Evolutionary conservation across 2,888 invertebrate genomes (phyloP).

Genomic region (Schizaphis graminum): DNA sequence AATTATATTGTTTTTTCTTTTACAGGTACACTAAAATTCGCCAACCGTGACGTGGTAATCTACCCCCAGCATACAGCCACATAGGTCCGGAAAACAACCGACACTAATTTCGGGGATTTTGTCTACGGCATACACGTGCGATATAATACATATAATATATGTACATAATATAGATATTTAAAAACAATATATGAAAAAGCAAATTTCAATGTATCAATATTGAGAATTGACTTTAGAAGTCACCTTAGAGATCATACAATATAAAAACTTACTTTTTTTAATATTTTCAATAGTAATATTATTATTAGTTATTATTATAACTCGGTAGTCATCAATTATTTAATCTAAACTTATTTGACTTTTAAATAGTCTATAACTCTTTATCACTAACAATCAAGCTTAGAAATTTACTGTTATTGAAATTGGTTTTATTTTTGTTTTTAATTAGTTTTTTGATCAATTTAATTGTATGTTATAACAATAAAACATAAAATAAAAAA

Average conservation of each 20-base stretch:
- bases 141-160: not conserved
- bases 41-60: slow-evolving; percentile 29
- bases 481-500: not conserved
- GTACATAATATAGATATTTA: not conserved
- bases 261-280: not conserved
- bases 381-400: not conserved
- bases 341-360: not conserved
- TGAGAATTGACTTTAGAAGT: not conserved
- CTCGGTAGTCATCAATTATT: not conserved
- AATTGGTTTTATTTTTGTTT: not conserved
- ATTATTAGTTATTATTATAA: not conserved
- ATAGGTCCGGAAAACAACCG: slow-evolving; percentile 5
- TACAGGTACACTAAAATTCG: slow-evolving; percentile 6
- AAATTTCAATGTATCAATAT: not conserved
- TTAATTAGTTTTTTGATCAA: not conserved
- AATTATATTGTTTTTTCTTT: slow-evolving; percentile 13
- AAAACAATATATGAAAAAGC: not conserved
- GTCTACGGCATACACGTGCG: not conserved
- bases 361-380: not conserved
- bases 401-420: not conserved
- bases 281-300: too few species aligned
- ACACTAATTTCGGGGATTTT: slow-evolving; percentile 21
- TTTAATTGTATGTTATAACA: not conserved
- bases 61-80: not conserved
- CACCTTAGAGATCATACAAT: not conserved